phyloP scores from a whole-genome alignment of 2,797 vertebrate species.

The Anolis apletophallus region DNA sequence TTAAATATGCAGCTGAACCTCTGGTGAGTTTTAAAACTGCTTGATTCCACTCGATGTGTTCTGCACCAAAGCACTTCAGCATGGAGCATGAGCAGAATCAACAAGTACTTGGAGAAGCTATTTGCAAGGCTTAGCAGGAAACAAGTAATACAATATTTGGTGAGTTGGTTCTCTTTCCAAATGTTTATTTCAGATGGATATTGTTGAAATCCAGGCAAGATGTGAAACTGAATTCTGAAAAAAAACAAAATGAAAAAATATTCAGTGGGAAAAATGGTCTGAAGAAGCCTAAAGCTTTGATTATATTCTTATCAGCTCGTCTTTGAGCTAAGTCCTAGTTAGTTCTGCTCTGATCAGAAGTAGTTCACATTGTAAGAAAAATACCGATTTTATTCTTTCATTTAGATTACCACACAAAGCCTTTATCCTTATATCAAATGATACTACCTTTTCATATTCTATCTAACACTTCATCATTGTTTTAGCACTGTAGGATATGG shows the following conservation, averaged over 20 bases:
- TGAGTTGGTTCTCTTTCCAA: not conserved
- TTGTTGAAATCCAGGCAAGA: constrained; percentile 1
- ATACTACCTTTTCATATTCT: constrained; percentile 4
- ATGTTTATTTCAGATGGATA: constrained; percentile 18
- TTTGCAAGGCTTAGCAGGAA: constrained; percentile 19
- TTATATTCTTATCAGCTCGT: constrained; percentile 20
- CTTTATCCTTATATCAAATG: constrained; percentile 3
- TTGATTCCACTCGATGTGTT: constrained; percentile 37
- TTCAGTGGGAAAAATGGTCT: not conserved
- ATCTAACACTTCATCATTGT: constrained; percentile 20
- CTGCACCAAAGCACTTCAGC: constrained; percentile 18
- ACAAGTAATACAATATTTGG: not conserved
- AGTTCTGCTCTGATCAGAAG: constrained; percentile 22
- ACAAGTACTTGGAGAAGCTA: constrained; percentile 15
- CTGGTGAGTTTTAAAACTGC: constrained; percentile 24
- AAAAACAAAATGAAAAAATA: not conserved
- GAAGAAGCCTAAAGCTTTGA: not conserved
- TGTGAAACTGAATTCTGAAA: constrained; percentile 9
- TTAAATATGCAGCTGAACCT: constrained; percentile 37
- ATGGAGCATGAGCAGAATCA: constrained; percentile 27
- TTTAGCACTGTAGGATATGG: constrained; percentile 4
- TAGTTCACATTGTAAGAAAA: constrained; percentile 26
- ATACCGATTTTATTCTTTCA: not conserved
- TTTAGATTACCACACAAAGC: not conserved
- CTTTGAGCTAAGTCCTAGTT: not conserved